A percentile compares a stretch with the other conserved stretches of the same genome.
Evolutionary conservation across 64 coral and sea anemone species (phyloP).

Genomic region (Montipora efflorescens): DNA sequence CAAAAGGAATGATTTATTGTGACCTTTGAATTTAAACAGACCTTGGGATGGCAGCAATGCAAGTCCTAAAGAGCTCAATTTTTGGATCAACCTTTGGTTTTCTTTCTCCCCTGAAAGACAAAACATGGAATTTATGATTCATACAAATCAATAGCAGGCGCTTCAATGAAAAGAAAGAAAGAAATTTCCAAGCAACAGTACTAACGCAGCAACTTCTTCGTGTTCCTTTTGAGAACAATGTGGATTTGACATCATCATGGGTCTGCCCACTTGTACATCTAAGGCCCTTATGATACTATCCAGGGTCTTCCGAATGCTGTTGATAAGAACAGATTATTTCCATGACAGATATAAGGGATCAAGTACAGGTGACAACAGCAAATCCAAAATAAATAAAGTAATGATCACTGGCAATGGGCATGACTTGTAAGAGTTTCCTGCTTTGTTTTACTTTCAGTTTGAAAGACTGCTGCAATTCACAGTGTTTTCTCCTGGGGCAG

Average conservation of each 20-base stretch:
- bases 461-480: no score
- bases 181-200: not conserved
- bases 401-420: no score
- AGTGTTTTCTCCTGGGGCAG: no score
- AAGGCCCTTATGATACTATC: slow-evolving; percentile 88
- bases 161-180: not conserved
- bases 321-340: not conserved
- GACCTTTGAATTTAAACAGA: not conserved
- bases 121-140: not conserved
- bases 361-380: no score
- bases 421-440: no score
- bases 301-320: slow-evolving; percentile 87
- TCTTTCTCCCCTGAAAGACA: slow-evolving; percentile 81
- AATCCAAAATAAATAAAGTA: no score
- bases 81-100: slow-evolving; percentile 99
- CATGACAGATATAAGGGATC: not conserved
- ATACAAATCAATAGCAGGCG: not conserved
- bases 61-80: slow-evolving; percentile 97
- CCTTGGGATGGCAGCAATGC: slow-evolving; percentile 98
- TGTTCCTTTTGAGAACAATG: slow-evolving; percentile 95
- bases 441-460: no score
- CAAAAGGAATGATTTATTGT: not conserved
- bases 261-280: slow-evolving; percentile 90
- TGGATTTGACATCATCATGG: slow-evolving; percentile 92
- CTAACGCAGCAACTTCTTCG: slow-evolving; percentile 96